Evolutionary conservation across 2,888 invertebrate species (phyloP).

Genomic region (Plebejus anna): DNA sequence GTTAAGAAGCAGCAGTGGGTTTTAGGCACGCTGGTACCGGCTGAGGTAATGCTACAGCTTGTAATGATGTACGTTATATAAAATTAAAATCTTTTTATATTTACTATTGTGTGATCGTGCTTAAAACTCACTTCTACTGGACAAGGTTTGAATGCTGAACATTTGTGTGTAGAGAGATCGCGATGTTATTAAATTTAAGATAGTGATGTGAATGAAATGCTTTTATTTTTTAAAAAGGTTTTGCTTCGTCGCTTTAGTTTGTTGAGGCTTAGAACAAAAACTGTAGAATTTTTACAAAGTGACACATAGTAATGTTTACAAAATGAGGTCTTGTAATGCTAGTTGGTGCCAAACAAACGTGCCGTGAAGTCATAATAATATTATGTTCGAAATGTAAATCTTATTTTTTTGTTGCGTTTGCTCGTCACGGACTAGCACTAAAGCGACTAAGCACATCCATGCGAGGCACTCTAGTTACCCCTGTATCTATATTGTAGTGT

Average conservation of each 20-base stretch:
- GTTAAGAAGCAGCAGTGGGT: constrained; percentile 25
- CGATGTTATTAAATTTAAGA: constrained; percentile 47
- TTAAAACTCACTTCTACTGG: constrained; percentile 30
- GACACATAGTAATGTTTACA: not conserved
- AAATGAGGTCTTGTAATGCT: not conserved
- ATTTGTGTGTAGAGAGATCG: constrained; percentile 50
- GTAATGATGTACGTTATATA: not conserved
- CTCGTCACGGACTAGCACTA: constrained; percentile 30
- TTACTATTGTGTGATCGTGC: not conserved
- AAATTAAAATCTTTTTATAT: not conserved
- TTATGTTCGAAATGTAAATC: not conserved
- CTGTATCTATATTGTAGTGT: constrained; percentile 61
- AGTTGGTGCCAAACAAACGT: not conserved
- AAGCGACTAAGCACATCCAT: constrained; percentile 55
- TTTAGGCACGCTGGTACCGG: constrained; percentile 21
- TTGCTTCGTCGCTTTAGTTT: constrained; percentile 52
- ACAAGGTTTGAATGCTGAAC: constrained; percentile 47
- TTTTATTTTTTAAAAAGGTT: constrained; percentile 57
- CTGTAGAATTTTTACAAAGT: not conserved
- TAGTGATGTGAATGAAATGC: constrained; percentile 66
- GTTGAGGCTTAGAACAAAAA: constrained; percentile 15
- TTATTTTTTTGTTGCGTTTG: not conserved
- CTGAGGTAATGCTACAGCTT: not conserved
- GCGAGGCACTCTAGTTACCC: constrained; percentile 47
- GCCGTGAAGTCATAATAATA: not conserved